A percentile compares a stretch with the other conserved stretches of the same genome.
Evolutionary conservation across 2,113 vertebrate species (phyloP).

Genomic region (Cynocephalus volans): DNA sequence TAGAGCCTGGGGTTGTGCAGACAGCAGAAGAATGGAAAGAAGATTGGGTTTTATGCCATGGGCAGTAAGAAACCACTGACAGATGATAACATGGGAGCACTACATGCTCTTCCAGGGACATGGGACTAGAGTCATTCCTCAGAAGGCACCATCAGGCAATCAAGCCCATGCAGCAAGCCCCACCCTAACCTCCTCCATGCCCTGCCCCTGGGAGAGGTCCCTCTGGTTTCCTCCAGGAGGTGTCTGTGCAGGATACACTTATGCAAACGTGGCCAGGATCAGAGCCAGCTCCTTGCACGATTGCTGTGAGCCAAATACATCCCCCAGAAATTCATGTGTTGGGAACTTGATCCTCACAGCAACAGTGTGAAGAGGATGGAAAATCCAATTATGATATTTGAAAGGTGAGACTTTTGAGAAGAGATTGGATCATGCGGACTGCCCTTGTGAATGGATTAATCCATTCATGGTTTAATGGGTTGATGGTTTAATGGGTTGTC

Average conservation of each 20-base stretch:
- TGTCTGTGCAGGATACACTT: no score
- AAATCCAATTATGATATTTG: no score
- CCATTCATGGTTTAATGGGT: no score
- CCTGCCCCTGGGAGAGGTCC: not conserved
- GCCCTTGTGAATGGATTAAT: no score
- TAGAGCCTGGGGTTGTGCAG: not conserved
- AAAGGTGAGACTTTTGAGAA: no score
- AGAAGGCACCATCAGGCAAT: not conserved
- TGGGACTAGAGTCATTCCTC: rapidly evolving
- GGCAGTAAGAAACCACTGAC: not conserved
- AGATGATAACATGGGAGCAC: rapidly evolving
- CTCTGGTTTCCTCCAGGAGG: not conserved
- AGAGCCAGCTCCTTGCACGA: not conserved
- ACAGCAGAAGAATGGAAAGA: rapidly evolving
- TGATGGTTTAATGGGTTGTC: no score
- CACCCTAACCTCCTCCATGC: no score
- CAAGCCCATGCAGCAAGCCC: rapidly evolving
- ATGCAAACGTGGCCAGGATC: rapidly evolving
- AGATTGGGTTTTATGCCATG: rapidly evolving
- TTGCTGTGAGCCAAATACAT: no score
- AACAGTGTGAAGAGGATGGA: no score
- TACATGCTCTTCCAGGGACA: not conserved
- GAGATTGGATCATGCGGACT: no score
- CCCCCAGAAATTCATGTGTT: no score
- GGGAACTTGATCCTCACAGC: no score